Evolutionary conservation across 2,797 vertebrate species (phyloP).

Genomic region (Apogon talboti): DNA sequence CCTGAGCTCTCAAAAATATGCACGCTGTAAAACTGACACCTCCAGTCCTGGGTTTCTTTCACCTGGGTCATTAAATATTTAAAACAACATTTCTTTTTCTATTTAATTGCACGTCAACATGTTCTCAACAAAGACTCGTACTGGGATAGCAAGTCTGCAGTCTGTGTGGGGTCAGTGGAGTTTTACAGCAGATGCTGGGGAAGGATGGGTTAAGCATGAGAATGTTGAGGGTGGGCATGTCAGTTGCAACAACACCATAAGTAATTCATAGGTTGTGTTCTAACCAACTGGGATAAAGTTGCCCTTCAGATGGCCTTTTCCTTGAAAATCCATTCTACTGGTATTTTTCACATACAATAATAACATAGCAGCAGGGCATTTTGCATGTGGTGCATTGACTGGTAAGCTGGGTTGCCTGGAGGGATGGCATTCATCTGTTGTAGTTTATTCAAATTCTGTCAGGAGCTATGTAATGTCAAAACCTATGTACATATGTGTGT

Average conservation of each 20-base stretch:
- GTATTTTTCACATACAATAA: constrained; percentile 35
- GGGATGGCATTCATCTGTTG: constrained; percentile 44
- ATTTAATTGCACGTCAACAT: constrained; percentile 77
- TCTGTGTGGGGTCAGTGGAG: constrained; percentile 34
- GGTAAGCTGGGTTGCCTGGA: constrained; percentile 28
- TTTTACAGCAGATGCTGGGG: constrained; percentile 43
- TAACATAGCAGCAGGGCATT: constrained; percentile 35
- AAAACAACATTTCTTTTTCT: constrained; percentile 70
- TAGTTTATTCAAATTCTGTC: constrained; percentile 30
- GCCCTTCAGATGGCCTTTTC: constrained; percentile 79
- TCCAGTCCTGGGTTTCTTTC: constrained; percentile 41
- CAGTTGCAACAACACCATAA: constrained; percentile 73
- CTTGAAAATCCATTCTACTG: constrained; percentile 45
- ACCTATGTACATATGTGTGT: constrained; percentile 22
- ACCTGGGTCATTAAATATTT: constrained; percentile 74
- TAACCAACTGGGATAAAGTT: constrained; percentile 58
- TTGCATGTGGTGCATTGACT: constrained; percentile 55
- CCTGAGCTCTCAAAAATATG: constrained; percentile 36
- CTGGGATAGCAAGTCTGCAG: constrained; percentile 18
- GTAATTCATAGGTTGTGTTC: constrained; percentile 78
- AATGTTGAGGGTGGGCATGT: constrained; percentile 38
- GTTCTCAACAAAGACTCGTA: constrained; percentile 29
- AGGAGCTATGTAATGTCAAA: constrained; percentile 24
- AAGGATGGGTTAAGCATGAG: constrained; percentile 55
- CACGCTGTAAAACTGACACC: constrained; percentile 44